Conservation (phyloP, 1,140 invertebrate species). For the Cardiocondyla obscurior region DNA sequence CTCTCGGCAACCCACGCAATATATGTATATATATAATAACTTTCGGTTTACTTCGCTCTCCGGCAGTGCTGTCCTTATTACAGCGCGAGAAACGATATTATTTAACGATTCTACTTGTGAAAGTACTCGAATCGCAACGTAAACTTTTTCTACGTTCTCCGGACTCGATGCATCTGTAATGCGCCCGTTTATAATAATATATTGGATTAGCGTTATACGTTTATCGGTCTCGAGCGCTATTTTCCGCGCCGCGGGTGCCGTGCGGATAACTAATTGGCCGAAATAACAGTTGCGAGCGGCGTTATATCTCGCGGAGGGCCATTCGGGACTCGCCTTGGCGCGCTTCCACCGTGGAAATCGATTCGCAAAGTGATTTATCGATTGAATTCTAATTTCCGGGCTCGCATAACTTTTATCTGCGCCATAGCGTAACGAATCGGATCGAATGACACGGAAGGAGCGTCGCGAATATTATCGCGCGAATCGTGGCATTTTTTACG, state of each 20-base stretch:
- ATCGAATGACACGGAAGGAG: not conserved
- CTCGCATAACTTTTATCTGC: constrained; percentile 35
- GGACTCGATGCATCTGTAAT: not conserved
- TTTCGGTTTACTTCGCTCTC: not conserved
- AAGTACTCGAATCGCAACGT: not conserved
- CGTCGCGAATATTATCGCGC: constrained; percentile 16
- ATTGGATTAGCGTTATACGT: not conserved
- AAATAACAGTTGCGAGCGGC: constrained; percentile 34
- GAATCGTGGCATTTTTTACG: not conserved
- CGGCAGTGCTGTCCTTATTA: not conserved
- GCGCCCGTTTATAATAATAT: not conserved
- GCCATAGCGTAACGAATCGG: constrained; percentile 15
- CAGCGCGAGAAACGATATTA: not conserved
- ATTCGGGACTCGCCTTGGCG: constrained; percentile 21
- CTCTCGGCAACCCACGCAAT: not conserved
- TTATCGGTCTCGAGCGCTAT: not conserved
- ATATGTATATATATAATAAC: not conserved
- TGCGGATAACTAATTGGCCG: constrained; percentile 34
- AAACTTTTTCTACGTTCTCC: not conserved
- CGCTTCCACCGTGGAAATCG: constrained; percentile 35
- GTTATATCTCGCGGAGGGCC: constrained; percentile 18
- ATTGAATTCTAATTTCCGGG: constrained; percentile 53
- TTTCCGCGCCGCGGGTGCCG: not conserved
- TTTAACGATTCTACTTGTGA: not conserved
- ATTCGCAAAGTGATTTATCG: constrained; percentile 45